Conservation (phyloP, 2,797 vertebrate species). For the Peromyscus melanophrys region DNA sequence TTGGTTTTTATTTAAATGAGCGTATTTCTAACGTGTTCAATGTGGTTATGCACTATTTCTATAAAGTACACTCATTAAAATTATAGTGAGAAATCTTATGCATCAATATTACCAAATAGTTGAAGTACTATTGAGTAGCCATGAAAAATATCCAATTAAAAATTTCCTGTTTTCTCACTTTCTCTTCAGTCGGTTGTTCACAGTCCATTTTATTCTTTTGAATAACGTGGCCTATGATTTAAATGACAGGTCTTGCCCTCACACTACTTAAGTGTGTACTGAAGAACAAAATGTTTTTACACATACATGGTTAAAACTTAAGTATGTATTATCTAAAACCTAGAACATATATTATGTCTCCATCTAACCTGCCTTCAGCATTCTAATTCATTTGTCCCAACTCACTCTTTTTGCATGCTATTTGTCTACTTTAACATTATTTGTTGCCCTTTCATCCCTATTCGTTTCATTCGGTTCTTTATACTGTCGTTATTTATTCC, state of each 20-base stretch:
- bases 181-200: neutral
- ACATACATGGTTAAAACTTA: neutral
- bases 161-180: neutral
- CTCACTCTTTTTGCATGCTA: no score
- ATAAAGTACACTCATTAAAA: neutral
- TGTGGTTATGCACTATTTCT: neutral
- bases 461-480: neutral
- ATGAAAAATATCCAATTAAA: neutral
- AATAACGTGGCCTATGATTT: neutral
- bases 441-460: neutral
- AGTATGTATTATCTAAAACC: neutral
- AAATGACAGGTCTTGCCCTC: neutral
- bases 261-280: neutral
- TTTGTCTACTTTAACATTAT: neutral
- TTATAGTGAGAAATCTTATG: neutral
- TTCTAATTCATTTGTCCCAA: neutral
- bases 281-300: neutral
- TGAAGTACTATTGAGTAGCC: neutral
- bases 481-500: neutral
- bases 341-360: neutral
- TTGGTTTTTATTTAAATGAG: neutral
- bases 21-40: neutral
- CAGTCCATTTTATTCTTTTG: neutral
- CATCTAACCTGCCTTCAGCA: neutral
- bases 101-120: neutral